phyloP scores from a whole-genome alignment of 2,113 vertebrate genomes.

The Sigmodon hispidus region DNA sequence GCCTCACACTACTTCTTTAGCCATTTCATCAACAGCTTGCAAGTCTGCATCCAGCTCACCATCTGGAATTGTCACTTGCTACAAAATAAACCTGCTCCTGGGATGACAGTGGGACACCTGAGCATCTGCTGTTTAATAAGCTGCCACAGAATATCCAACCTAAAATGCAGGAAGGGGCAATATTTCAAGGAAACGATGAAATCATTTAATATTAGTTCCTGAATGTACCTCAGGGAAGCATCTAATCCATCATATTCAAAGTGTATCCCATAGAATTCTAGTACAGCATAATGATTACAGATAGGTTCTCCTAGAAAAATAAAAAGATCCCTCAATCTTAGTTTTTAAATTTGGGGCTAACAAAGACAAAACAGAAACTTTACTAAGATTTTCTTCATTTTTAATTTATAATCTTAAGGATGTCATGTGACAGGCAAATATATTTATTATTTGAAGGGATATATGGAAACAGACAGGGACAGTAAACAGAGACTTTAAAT shows the following conservation, averaged over 20 bases:
- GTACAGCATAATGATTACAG: neutral
- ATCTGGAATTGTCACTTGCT: conserved; percentile 82
- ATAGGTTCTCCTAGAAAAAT: neutral
- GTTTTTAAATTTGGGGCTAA: neutral
- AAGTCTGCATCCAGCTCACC: conserved; percentile 74
- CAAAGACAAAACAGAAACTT: neutral
- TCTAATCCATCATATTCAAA: conserved; percentile 69
- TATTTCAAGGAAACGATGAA: conserved; percentile 77
- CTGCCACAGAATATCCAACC: conserved; percentile 68
- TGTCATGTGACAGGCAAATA: neutral
- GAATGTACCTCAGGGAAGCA: conserved; percentile 67
- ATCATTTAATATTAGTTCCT: conserved; percentile 78
- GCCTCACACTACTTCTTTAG: conserved; percentile 57
- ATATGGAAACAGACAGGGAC: rapidly evolving
- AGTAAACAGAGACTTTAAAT: neutral
- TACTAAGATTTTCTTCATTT: conserved; percentile 10
- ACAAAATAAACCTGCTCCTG: conserved; percentile 78
- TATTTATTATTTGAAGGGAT: neutral
- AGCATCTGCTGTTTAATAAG: conserved; percentile 80
- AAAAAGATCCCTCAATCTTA: neutral
- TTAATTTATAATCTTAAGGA: neutral
- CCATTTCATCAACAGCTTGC: conserved; percentile 73
- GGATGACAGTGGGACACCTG: conserved; percentile 75
- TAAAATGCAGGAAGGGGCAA: conserved; percentile 51
- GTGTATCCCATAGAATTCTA: neutral